A percentile compares a stretch with the other conserved stretches of the same genome.
phyloP scores from a whole-genome alignment of 2,113 vertebrate species.

The Nerophis ophidion region DNA sequence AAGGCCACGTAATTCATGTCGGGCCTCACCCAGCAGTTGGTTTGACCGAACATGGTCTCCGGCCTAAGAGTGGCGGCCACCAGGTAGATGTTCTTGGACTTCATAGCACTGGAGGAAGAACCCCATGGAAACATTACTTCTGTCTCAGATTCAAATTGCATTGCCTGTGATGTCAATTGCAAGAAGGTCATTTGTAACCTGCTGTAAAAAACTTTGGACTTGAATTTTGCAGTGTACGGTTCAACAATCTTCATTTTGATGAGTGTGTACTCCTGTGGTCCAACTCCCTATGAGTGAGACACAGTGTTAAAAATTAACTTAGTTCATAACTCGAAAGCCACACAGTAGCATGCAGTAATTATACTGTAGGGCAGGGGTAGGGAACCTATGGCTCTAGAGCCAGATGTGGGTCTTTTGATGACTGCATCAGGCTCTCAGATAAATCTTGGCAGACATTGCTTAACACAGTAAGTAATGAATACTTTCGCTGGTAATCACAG shows the following conservation, averaged over 20 bases:
- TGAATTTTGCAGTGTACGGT: conserved; percentile 86
- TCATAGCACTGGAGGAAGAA: conserved; percentile 73
- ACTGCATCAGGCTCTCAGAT: too few species aligned
- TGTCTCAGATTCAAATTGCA: neutral
- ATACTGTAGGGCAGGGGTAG: too few species aligned
- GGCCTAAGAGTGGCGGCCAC: conserved; percentile 94
- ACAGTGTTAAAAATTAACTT: neutral
- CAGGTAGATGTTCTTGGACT: conserved; percentile 86
- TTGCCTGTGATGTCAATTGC: neutral
- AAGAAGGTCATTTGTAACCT: conserved; percentile 35
- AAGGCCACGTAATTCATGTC: conserved; percentile 95
- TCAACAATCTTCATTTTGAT: conserved; percentile 94
- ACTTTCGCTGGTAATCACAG: too few species aligned
- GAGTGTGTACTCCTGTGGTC: conserved; percentile 93
- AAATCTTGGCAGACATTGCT: too few species aligned
- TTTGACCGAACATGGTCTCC: conserved; percentile 98
- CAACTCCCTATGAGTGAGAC: conserved; percentile 79
- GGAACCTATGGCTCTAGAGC: too few species aligned
- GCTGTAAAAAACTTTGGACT: conserved; percentile 74
- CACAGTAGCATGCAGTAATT: too few species aligned
- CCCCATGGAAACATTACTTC: neutral
- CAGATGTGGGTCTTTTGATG: too few species aligned
- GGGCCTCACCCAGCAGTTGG: conserved; percentile 93
- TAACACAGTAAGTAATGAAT: too few species aligned
- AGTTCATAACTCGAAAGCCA: neutral